These are phyloP conservation scores for Xestobium rufovillosum DNA, from an alignment of 2,888 invertebrate genomes.

Conservation along the genomic window DNA sequence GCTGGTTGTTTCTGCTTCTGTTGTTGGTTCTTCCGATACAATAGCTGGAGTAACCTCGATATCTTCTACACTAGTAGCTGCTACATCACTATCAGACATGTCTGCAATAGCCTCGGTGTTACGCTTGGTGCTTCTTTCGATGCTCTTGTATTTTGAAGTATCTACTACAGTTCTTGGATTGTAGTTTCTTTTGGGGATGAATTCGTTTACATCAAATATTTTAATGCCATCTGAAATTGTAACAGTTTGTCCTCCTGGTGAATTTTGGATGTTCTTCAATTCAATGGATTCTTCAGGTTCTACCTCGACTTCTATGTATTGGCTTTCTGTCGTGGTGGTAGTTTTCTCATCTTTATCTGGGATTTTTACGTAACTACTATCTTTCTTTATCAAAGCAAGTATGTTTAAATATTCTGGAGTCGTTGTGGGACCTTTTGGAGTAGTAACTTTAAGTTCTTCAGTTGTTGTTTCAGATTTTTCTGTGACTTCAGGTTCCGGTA, in stretches of 20 bases:
- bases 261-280: constrained; percentile 28
- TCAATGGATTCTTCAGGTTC: constrained; percentile 22
- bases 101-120: too few species aligned
- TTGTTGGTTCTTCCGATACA: constrained; percentile 8
- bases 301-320: constrained; percentile 22
- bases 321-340: constrained; percentile 23
- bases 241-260: constrained; percentile 29
- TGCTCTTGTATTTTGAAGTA: constrained; percentile 40
- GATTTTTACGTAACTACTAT: constrained; percentile 33
- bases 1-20: constrained; percentile 11
- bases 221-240: constrained; percentile 24
- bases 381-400: constrained; percentile 31
- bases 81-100: too few species aligned
- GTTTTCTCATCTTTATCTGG: constrained; percentile 29
- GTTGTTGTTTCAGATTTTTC: constrained; percentile 26
- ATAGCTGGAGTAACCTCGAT: constrained; percentile 12
- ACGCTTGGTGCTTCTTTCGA: too few species aligned
- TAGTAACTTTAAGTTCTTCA: constrained; percentile 22
- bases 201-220: constrained; percentile 39
- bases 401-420: constrained; percentile 37
- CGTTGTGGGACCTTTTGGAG: constrained; percentile 26
- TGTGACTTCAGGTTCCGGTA: constrained; percentile 38
- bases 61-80: too few species aligned
- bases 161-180: constrained; percentile 36
- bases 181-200: constrained; percentile 36